A percentile compares a stretch with the other conserved stretches of the same genome.
These are phyloP conservation scores for Agonopterix heracliana DNA, from an alignment of 2,888 invertebrate genomes.

Conservation along the genomic window DNA sequence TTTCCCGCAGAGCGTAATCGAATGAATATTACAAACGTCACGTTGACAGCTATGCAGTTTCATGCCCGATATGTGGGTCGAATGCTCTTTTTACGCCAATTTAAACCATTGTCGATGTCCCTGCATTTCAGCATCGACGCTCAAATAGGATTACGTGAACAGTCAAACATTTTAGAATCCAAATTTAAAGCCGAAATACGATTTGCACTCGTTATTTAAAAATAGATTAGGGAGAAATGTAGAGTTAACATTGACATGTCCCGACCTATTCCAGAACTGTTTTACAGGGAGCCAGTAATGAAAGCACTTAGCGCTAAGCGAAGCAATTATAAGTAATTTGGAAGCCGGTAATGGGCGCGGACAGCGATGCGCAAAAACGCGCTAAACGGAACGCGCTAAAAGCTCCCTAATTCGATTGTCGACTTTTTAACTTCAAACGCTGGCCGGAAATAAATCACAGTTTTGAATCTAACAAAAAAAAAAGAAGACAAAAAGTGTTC, in stretches of 20 bases:
- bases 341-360: constrained; percentile 69
- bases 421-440: constrained; percentile 56
- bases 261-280: constrained; percentile 46
- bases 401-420: constrained; percentile 73
- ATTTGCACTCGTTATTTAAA: constrained; percentile 22
- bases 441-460: constrained; percentile 31
- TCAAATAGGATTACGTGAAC: constrained; percentile 14
- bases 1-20: constrained; percentile 65
- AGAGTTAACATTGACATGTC: constrained; percentile 48
- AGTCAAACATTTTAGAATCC: constrained; percentile 2
- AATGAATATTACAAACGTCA: constrained; percentile 74
- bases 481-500: constrained; percentile 1
- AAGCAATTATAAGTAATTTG: constrained; percentile 76
- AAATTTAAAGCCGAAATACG: neutral
- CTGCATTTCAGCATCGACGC: constrained; percentile 21
- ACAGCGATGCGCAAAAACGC: constrained; percentile 74
- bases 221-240: constrained; percentile 30
- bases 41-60: constrained; percentile 57
- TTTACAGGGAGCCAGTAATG: constrained; percentile 58
- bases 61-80: constrained; percentile 54
- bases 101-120: constrained; percentile 43
- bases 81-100: constrained; percentile 56
- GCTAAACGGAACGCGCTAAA: constrained; percentile 68
- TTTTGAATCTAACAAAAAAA: constrained; percentile 11
- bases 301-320: constrained; percentile 75